Conservation (phyloP, 2,888 invertebrate genomes). For the Chrysolina haemoptera region DNA sequence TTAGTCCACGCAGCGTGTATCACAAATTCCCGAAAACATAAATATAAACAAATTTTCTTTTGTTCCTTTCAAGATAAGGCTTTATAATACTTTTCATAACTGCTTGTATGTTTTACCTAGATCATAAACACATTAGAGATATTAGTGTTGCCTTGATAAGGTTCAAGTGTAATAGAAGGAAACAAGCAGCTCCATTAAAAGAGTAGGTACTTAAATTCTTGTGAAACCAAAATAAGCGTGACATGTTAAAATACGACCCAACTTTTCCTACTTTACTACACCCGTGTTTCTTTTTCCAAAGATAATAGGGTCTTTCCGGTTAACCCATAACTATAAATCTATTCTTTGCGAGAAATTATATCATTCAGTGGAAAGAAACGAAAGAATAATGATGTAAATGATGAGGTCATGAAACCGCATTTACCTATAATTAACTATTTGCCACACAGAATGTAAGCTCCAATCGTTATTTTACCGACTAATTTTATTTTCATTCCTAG, state of each 20-base stretch:
- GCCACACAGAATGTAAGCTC: background rate
- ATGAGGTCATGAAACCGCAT: conserved; percentile 15
- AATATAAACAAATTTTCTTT: too few species aligned
- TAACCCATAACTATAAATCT: background rate
- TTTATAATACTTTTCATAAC: too few species aligned
- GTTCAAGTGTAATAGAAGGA: too few species aligned
- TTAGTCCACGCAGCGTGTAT: too few species aligned
- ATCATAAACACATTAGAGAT: too few species aligned
- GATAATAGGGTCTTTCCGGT: background rate
- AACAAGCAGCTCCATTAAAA: background rate
- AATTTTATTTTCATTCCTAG: conserved; percentile 9
- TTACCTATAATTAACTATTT: conserved; percentile 17
- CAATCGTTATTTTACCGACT: conserved; percentile 9
- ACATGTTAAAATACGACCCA: background rate
- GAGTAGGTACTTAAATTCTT: background rate
- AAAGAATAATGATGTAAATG: conserved; percentile 12
- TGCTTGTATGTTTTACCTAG: too few species aligned
- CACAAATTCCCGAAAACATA: too few species aligned
- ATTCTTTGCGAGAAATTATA: background rate
- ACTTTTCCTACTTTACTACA: background rate
- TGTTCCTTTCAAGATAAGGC: too few species aligned
- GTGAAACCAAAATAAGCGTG: background rate
- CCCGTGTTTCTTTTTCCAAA: background rate
- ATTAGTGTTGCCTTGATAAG: too few species aligned
- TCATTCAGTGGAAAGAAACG: background rate